A percentile compares a stretch with the other conserved stretches of the same genome.
These are phyloP conservation scores for Meloidogyne floridensis DNA, from an alignment of 1,140 invertebrate species.

Conservation along the genomic window DNA sequence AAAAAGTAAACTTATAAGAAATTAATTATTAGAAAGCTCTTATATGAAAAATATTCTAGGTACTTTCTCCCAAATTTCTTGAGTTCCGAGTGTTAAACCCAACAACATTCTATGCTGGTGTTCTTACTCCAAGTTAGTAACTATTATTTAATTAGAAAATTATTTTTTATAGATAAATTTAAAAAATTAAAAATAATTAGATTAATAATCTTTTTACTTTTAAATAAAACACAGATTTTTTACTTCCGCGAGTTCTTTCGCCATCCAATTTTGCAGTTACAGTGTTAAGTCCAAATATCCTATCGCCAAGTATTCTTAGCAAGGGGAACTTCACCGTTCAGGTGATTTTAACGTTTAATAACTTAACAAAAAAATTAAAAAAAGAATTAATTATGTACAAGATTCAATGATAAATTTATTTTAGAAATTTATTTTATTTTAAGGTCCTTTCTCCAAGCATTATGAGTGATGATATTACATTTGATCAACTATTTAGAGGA, in stretches of 20 bases:
- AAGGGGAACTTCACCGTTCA: slow-evolving; percentile 48
- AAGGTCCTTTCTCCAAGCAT: slow-evolving; percentile 33
- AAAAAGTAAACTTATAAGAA: no score
- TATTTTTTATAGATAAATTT: no score
- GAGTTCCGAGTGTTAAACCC: slow-evolving; percentile 41
- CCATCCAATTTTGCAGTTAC: slow-evolving; percentile 35
- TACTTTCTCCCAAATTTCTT: slow-evolving; percentile 42
- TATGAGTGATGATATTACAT: slow-evolving; percentile 32
- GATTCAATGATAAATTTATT: no score
- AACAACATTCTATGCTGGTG: slow-evolving; percentile 32
- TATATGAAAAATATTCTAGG: background rate
- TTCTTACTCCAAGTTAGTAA: slow-evolving; percentile 36
- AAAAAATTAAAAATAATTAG: no score
- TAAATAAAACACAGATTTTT: slow-evolving; percentile 22
- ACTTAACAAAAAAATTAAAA: no score
- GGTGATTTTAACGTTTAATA: background rate
- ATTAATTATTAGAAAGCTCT: no score
- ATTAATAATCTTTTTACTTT: no score
- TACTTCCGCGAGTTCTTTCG: slow-evolving; percentile 31
- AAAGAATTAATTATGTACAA: no score
- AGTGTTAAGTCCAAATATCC: slow-evolving; percentile 40
- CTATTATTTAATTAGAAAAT: no score
- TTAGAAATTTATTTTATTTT: background rate
- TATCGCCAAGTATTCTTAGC: slow-evolving; percentile 40
- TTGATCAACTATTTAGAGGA: slow-evolving; percentile 5